Percentiles rank a stretch among this genome's conserved stretches.
Evolutionary conservation across 2,797 vertebrate species (phyloP).

Genomic region (Sebastes itinus): DNA sequence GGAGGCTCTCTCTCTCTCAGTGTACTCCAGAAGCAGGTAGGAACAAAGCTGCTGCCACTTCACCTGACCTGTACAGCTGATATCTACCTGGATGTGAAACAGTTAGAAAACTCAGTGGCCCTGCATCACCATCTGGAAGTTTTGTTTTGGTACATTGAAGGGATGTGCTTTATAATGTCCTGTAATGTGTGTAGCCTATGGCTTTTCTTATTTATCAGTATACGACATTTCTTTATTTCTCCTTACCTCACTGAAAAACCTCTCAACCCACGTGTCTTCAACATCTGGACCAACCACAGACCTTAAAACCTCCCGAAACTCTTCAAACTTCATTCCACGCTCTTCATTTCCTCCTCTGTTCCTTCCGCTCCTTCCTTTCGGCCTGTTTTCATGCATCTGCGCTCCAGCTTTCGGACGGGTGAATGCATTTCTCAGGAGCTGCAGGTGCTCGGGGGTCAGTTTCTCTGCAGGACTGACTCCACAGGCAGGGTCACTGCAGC

Average conservation of each 20-base stretch:
- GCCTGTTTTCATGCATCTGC: not conserved
- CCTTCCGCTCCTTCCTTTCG: not conserved
- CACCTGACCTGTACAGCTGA: slow-evolving; percentile 48
- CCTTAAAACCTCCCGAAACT: slow-evolving; percentile 64
- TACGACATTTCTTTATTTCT: not conserved
- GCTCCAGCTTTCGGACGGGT: slow-evolving; percentile 2
- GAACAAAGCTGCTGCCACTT: slow-evolving; percentile 71
- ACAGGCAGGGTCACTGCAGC: slow-evolving; percentile 46
- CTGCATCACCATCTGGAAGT: not conserved
- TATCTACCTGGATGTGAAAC: slow-evolving; percentile 63
- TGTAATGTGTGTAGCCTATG: not conserved
- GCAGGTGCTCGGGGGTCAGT: slow-evolving; percentile 60
- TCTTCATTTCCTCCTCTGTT: slow-evolving; percentile 2
- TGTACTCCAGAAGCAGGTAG: slow-evolving; percentile 72
- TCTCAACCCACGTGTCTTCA: slow-evolving; percentile 48
- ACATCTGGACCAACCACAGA: slow-evolving; percentile 52
- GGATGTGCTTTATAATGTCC: not conserved
- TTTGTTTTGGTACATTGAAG: not conserved
- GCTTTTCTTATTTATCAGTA: not conserved
- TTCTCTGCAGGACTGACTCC: slow-evolving; percentile 64
- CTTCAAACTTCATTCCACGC: slow-evolving; percentile 53
- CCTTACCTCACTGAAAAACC: slow-evolving; percentile 75
- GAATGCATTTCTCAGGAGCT: slow-evolving; percentile 60
- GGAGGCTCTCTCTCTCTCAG: slow-evolving; percentile 52
- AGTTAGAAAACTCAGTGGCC: not conserved